Base-by-base conservation (phyloP, 2,888 invertebrate genomes). In the Clusia tigrina region DNA sequence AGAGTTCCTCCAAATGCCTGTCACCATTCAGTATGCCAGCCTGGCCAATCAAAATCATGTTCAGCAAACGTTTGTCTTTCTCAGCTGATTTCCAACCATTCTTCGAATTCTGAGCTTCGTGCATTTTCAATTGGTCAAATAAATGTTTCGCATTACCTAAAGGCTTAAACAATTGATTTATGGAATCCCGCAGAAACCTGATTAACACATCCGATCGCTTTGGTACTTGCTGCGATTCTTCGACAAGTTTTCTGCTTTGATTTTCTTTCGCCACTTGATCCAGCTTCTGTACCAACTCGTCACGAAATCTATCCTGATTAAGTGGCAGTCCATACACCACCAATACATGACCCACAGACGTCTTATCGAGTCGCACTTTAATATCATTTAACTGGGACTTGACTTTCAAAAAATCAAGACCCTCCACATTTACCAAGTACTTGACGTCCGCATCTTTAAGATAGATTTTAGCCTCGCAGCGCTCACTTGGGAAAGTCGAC, bases 21-120 rank as follows among this genome's bases (percentile, higher is more conserved):
- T 80, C 72, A 1, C 89, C 89, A 61, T 86, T 85, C 2, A 82
- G 82, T 22, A 89, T 84, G 0, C 88, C 88, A 0, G 86, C 86
- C 76, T 88, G 88, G 0, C 89, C 89, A 5, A 89, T 77, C 5
- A 89, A 79, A 32, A 88, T 85, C 85, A 87, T 88, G 71, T 89
- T 89, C 1, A 89, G 77, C 54, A 82, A 83, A 59, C 83, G 86
- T 2, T 86, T 76, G 71, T 84, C 81, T 53, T 79, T 79, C 61
- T 86, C 86, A 1, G 87, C 86, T 65, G 81, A 71, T 55, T 82
- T 84, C 57, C 58, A 74, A 70, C 81, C 48, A 78, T 81, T 71
- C 78, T 85, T 83, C 25, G 85, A 80, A 62, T 86, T 86, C 64
- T 81, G 79, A 25, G 80, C 83, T 69, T 87, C 86, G 23, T 85